Conservation (phyloP, 2,888 invertebrate genomes). For the Cephus rjabovi region DNA sequence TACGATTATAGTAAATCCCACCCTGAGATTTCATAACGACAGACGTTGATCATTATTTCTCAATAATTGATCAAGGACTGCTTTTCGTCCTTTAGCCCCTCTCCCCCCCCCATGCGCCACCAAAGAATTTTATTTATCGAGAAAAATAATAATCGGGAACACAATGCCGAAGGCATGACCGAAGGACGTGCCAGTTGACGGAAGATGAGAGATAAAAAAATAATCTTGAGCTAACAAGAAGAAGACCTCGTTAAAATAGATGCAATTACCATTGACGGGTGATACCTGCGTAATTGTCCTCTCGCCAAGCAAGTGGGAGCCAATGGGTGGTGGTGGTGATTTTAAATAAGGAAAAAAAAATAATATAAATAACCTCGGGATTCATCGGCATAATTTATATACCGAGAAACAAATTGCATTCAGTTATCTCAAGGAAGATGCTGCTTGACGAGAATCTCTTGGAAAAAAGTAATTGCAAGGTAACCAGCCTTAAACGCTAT, state of each 20-base stretch:
- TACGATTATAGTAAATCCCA: neutral
- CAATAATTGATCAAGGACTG: neutral
- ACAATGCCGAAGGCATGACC: neutral
- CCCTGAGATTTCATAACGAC: neutral
- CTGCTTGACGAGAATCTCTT: neutral
- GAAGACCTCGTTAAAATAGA: constrained; percentile 44
- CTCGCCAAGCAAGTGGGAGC: neutral
- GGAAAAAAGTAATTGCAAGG: neutral
- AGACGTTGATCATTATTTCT: neutral
- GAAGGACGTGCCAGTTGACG: neutral
- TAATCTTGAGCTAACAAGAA: neutral
- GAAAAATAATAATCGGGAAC: neutral
- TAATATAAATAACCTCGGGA: neutral
- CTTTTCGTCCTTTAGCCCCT: neutral
- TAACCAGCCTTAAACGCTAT: neutral
- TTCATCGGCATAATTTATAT: neutral
- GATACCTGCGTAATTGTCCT: neutral
- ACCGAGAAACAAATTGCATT: neutral
- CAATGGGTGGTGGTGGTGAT: too few species aligned
- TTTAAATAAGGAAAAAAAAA: neutral
- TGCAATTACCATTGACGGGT: constrained; percentile 47
- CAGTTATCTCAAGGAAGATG: neutral
- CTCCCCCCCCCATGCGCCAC: neutral
- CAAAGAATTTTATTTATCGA: neutral
- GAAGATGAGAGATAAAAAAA: neutral